These are phyloP conservation scores for Nansenia antarctica DNA, from an alignment of 2,113 vertebrate genomes.

Conservation along the genomic window DNA sequence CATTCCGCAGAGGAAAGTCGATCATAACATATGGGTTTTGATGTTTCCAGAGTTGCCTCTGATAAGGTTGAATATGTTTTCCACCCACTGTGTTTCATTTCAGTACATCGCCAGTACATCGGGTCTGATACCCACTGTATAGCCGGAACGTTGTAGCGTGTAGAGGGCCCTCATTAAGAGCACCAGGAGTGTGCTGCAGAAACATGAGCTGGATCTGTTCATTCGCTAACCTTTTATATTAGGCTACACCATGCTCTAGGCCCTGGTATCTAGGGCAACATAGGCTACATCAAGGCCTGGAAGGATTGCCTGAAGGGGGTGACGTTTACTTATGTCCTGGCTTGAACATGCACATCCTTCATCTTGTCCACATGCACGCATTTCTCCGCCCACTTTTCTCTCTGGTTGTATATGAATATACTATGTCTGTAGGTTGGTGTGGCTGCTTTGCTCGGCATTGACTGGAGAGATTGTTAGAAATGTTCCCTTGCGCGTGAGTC, in stretches of 20 bases:
- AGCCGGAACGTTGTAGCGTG: neutral
- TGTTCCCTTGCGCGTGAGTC: neutral
- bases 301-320: constrained; percentile 20
- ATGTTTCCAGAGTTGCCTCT: neutral
- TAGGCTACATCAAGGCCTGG: neutral
- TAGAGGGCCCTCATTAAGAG: constrained; percentile 21
- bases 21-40: neutral
- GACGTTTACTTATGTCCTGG: neutral
- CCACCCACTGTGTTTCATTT: neutral
- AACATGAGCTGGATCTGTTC: neutral
- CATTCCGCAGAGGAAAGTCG: too few relatives aligned
- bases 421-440: neutral
- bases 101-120: neutral
- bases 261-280: too few relatives aligned
- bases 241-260: neutral
- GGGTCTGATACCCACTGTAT: neutral
- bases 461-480: neutral
- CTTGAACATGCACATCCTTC: too few relatives aligned
- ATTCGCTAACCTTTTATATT: neutral
- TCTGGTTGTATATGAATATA: neutral
- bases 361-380: too few relatives aligned
- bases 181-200: constrained; percentile 16
- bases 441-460: neutral
- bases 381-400: neutral
- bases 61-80: neutral